A percentile compares a stretch with the other conserved stretches of the same genome.
Conservation (phyloP, 2,113 vertebrate species). For the Perognathus longimembris region DNA sequence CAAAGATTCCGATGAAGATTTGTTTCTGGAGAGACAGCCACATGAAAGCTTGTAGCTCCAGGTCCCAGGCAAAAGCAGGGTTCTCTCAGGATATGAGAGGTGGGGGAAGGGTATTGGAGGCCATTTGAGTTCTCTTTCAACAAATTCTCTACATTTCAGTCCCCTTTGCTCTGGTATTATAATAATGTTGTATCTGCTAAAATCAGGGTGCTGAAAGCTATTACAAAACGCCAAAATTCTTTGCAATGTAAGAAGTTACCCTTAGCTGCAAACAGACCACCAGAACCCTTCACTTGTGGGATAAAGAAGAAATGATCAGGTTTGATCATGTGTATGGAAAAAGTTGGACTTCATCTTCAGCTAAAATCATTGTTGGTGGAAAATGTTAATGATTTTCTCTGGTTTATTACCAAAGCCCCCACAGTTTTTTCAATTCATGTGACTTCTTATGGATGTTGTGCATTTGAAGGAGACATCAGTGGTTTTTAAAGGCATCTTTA, state of each 20-base stretch:
- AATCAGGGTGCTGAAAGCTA: not conserved
- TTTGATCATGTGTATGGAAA: not conserved
- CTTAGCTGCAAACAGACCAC: not conserved
- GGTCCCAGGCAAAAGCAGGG: not conserved
- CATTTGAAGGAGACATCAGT: not conserved
- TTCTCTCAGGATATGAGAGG: not conserved
- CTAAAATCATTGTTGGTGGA: not conserved
- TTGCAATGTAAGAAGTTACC: not conserved
- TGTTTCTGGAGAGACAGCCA: not conserved
- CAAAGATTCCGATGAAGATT: not conserved
- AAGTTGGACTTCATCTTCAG: slow-evolving; percentile 11
- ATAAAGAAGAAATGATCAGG: too few species aligned
- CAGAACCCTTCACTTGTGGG: not conserved
- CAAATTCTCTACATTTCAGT: not conserved
- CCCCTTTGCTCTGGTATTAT: not conserved
- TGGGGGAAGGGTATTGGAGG: not conserved
- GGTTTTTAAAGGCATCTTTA: slow-evolving; percentile 25
- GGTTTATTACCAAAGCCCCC: not conserved
- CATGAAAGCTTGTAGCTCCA: not conserved
- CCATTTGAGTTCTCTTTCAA: not conserved
- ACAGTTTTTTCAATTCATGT: not conserved
- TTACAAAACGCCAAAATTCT: not conserved
- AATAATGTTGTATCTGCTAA: not conserved
- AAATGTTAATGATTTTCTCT: not conserved
- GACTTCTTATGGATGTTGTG: not conserved